Percentiles rank a stretch among this genome's conserved stretches.
Conservation (phyloP, 1,140 invertebrate species). For the Drosophila sechellia region DNA sequence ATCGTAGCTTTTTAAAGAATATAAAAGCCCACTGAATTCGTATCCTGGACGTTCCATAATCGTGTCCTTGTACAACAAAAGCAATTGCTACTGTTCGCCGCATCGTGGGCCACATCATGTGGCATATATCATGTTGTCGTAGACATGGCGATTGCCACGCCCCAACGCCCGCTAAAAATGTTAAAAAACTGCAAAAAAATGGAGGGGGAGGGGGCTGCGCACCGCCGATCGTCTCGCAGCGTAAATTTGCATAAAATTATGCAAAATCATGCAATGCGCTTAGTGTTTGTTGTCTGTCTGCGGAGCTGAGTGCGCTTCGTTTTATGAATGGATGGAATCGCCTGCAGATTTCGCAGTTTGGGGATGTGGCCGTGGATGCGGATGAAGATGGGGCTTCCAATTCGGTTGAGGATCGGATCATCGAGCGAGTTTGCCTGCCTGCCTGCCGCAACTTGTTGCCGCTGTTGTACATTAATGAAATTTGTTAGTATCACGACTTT, state of each 20-base stretch:
- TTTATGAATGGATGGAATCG: slow-evolving; percentile 80
- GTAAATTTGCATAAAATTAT: slow-evolving; percentile 83
- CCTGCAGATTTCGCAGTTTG: slow-evolving; percentile 14
- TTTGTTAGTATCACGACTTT: slow-evolving; percentile 83
- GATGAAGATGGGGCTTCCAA: slow-evolving; percentile 10
- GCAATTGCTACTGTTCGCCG: slow-evolving; percentile 83
- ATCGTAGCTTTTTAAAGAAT: neutral
- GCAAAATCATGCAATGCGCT: slow-evolving; percentile 84
- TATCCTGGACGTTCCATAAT: slow-evolving; percentile 51
- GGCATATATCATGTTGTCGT: slow-evolving; percentile 78
- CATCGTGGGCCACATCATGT: slow-evolving; percentile 72
- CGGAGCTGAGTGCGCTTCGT: slow-evolving; percentile 57
- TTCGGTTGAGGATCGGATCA: slow-evolving; percentile 23
- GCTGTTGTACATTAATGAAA: slow-evolving; percentile 82
- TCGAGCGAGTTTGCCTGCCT: slow-evolving; percentile 49
- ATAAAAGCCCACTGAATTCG: slow-evolving; percentile 1
- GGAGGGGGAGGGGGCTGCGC: slow-evolving; percentile 10
- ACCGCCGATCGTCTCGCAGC: slow-evolving; percentile 14
- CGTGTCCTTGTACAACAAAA: slow-evolving; percentile 83
- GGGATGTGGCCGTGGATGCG: slow-evolving; percentile 3
- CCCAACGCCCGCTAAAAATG: slow-evolving; percentile 40
- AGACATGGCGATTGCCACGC: slow-evolving; percentile 65
- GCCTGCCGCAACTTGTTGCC: slow-evolving; percentile 71
- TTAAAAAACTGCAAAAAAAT: too few relatives aligned
- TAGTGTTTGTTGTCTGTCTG: slow-evolving; percentile 71